Evolutionary conservation across 2,888 invertebrate species (phyloP).

Genomic region (Epistrophe eligans): DNA sequence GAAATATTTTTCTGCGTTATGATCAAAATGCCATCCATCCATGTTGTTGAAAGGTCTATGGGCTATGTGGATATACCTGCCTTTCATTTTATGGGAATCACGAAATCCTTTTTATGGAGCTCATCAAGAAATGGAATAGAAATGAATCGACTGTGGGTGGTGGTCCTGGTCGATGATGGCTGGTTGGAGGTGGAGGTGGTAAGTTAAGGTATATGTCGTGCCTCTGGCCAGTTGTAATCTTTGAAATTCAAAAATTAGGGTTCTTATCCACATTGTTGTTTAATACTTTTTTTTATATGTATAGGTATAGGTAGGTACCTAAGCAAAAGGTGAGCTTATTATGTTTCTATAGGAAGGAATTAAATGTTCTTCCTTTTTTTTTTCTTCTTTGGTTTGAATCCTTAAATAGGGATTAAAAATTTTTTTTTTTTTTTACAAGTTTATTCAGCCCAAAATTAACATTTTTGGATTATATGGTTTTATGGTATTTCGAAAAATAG

Average conservation of each 20-base stretch:
- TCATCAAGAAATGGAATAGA: constrained; percentile 55
- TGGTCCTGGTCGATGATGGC: background rate
- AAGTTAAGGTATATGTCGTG: background rate
- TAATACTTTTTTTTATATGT: constrained; percentile 53
- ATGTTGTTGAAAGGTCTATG: background rate
- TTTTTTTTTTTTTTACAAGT: constrained; percentile 52
- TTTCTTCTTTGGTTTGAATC: background rate
- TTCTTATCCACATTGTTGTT: constrained; percentile 16
- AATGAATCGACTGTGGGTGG: constrained; percentile 41
- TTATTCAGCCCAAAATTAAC: constrained; percentile 49
- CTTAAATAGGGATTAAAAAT: constrained; percentile 18
- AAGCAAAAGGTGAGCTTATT: constrained; percentile 62
- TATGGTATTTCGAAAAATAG: constrained; percentile 8
- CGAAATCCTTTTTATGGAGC: constrained; percentile 68
- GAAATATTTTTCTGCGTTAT: constrained; percentile 34
- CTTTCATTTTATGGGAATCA: constrained; percentile 67
- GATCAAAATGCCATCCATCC: constrained; percentile 20
- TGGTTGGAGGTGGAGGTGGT: background rate
- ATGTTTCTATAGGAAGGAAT: constrained; percentile 45
- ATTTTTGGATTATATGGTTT: constrained; percentile 26
- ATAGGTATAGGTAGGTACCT: too few relatives aligned
- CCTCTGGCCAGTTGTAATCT: constrained; percentile 5
- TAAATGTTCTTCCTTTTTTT: constrained; percentile 36
- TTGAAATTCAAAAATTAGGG: constrained; percentile 23
- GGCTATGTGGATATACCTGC: background rate